Evolutionary conservation across 2,888 invertebrate genomes (phyloP), one percentile per base, ranked within the genome.

Genomic region (Acleris sparsana): DNA sequence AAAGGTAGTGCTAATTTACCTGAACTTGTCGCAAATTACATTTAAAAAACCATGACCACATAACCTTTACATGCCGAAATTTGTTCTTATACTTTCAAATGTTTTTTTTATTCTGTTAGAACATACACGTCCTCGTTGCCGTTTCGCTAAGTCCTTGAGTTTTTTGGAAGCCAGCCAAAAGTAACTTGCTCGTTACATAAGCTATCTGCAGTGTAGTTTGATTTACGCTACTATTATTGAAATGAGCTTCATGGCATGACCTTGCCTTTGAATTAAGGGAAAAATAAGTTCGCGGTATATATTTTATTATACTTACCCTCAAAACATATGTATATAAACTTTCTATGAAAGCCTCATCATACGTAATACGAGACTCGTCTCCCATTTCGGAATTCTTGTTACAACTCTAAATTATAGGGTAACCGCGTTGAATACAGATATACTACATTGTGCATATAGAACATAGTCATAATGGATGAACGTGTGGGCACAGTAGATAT

Each of bases 161-260:
- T 66, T 65, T 63, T 66, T 66, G 66, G 66, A 66, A 16, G 52
- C 33, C 57, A n/a, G 51, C 66, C 66, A 66, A 66, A 52, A 57
- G 52, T 56, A 57, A 66, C 7, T 57, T 52, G 22, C 51, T 56
- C 53, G 62, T 62, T 66, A 66, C 61, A 25, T 66, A 66, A 66
- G 52, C 57, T 57, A 62, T 66, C 66, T 66, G 66, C 66, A 66
- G 66, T 66, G 62, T 11, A 46, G 52, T 65, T 64, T 55, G 49
- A 57, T 52, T 66, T 53, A 57, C 46, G 48, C 33, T 51, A 18
- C 39, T 18, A 48, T 61, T 66, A 57, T 57, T 51, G 51, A 56
- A 56, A 59, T 64, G 25, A 53, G 46, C 22, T n/a, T 33, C 44
- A n/a, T 52, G 51, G 43, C 18, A 16, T 22, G 17, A 25, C 56